phyloP scores from a whole-genome alignment of 1,140 invertebrate species.

The Drosophila obscura region DNA sequence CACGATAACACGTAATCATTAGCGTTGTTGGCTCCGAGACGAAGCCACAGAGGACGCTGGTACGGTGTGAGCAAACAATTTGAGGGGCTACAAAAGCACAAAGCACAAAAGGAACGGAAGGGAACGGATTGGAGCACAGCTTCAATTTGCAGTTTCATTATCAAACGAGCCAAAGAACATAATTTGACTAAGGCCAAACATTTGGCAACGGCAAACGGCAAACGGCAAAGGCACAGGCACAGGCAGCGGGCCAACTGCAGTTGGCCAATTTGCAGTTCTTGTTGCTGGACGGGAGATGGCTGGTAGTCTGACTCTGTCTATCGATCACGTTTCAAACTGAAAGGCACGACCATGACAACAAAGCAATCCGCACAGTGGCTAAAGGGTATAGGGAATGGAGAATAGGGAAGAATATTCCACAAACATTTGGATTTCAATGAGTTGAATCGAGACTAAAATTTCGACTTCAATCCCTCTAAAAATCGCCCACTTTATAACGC shows the following conservation, averaged over 20 bases:
- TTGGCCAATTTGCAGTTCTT: conserved; percentile 68
- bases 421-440: too few species aligned
- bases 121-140: conserved; percentile 9
- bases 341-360: conserved; percentile 62
- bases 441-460: too few species aligned
- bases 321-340: conserved; percentile 82
- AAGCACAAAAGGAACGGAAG: conserved; percentile 8
- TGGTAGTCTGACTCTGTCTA: conserved; percentile 80
- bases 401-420: not conserved
- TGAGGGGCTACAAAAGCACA: conserved; percentile 28
- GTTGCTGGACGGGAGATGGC: conserved; percentile 8
- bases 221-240: conserved; percentile 25
- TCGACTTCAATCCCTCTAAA: too few species aligned
- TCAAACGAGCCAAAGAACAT: conserved; percentile 81
- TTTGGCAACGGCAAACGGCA: conserved; percentile 50
- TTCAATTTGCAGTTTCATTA: conserved; percentile 79
- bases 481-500: too few species aligned
- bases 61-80: conserved; percentile 77
- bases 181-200: conserved; percentile 78
- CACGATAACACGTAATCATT: conserved; percentile 83
- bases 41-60: not conserved
- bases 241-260: too few species aligned
- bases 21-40: conserved; percentile 33
- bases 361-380: conserved; percentile 35
- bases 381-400: not conserved